phyloP scores from a whole-genome alignment of 1,140 invertebrate species.

The Thrips palmi region DNA sequence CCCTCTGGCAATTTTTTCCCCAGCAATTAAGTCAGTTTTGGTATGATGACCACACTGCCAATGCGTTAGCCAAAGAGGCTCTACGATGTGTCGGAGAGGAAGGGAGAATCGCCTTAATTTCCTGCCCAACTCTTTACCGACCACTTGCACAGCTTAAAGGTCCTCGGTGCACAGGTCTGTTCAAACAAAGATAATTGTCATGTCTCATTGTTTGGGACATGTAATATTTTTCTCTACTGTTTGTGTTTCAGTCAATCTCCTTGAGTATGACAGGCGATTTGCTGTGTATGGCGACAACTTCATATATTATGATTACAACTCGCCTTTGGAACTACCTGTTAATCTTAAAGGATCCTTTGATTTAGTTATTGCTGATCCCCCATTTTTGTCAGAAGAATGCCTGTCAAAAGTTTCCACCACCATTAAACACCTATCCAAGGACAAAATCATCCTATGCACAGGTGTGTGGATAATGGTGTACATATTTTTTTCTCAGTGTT shows the following conservation, averaged over 20 bases:
- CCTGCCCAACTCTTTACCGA: slow-evolving; percentile 72
- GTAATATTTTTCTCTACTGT: background rate
- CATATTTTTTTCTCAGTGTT: slow-evolving; percentile 1
- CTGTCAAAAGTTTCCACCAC: slow-evolving; percentile 65
- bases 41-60: slow-evolving; percentile 67
- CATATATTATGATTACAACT: slow-evolving; percentile 77
- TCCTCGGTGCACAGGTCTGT: slow-evolving; percentile 3
- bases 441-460: slow-evolving; percentile 77
- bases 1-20: slow-evolving; percentile 20
- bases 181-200: background rate
- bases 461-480: slow-evolving; percentile 25
- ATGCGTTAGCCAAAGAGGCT: slow-evolving; percentile 43
- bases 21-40: slow-evolving; percentile 96
- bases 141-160: slow-evolving; percentile 25
- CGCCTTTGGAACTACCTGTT: slow-evolving; percentile 46
- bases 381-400: slow-evolving; percentile 87
- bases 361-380: slow-evolving; percentile 81
- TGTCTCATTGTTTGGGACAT: background rate
- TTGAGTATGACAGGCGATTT: slow-evolving; percentile 73
- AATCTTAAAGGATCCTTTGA: slow-evolving; percentile 47
- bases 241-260: slow-evolving; percentile 44
- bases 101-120: slow-evolving; percentile 64
- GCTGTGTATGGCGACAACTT: slow-evolving; percentile 59
- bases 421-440: slow-evolving; percentile 53
- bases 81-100: slow-evolving; percentile 27